These are phyloP conservation scores for Ptilorrhoa leucosticta DNA, from an alignment of 2,113 vertebrate species.

Conservation along the genomic window DNA sequence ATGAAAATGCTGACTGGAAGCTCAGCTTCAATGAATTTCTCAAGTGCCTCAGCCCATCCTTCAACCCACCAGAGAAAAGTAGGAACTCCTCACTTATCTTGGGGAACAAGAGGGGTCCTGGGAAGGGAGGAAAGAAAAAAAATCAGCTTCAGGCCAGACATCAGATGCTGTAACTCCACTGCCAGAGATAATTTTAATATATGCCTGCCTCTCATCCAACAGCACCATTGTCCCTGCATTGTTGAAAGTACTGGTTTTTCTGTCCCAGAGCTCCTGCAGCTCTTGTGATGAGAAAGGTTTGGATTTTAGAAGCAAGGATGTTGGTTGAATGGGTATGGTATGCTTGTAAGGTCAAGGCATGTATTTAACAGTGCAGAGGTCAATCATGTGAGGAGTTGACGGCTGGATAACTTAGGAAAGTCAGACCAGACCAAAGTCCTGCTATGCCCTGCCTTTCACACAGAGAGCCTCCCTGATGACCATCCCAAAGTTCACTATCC, in stretches of 20 bases:
- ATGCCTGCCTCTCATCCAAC: background rate
- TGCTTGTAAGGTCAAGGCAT: background rate
- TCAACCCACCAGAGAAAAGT: conserved; percentile 97
- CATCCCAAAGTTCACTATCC: background rate
- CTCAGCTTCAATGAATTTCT: conserved; percentile 97
- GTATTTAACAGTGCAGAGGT: background rate
- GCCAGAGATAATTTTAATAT: background rate
- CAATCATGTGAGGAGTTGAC: background rate
- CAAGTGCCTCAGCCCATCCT: conserved; percentile 93
- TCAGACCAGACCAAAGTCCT: conserved; percentile 20
- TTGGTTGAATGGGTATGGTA: background rate
- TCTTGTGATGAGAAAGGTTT: background rate
- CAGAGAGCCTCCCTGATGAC: background rate
- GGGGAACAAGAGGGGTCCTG: background rate
- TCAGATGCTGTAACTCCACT: background rate
- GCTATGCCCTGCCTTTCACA: background rate
- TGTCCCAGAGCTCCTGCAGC: background rate
- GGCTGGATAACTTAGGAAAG: background rate
- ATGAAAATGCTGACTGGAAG: conserved; percentile 98
- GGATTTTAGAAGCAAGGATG: background rate
- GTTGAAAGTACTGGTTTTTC: background rate
- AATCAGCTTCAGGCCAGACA: background rate
- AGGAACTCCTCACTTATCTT: conserved; percentile 25
- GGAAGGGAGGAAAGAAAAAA: background rate
- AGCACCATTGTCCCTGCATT: background rate